Conservation (phyloP, 2,888 invertebrate species). For the Rhyacophila evoluta region DNA sequence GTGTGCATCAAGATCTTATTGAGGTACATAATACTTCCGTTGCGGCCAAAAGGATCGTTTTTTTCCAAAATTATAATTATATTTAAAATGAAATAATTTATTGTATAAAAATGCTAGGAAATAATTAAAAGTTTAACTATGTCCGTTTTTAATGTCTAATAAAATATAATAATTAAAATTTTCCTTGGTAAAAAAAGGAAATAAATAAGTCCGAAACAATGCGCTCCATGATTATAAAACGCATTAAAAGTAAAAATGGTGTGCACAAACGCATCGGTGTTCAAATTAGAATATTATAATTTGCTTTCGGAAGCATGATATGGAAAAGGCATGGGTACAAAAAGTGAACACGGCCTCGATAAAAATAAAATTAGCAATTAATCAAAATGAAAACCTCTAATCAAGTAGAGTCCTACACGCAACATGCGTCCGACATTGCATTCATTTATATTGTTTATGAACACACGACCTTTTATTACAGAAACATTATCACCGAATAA, state of each 20-base stretch:
- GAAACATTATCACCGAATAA: conserved; percentile 5
- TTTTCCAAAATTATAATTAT: too few relatives aligned
- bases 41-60: too few relatives aligned
- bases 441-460: conserved; percentile 33
- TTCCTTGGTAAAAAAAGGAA: not conserved
- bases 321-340: not conserved
- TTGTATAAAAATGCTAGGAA: too few relatives aligned
- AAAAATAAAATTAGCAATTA: conserved; percentile 30
- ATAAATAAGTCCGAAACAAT: not conserved
- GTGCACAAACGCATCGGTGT: conserved; percentile 2
- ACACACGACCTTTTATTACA: conserved; percentile 31
- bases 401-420: conserved; percentile 26
- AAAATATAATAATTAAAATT: not conserved
- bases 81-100: too few relatives aligned
- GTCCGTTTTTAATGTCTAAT: not conserved
- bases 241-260: conserved; percentile 1
- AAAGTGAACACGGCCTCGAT: conserved; percentile 9
- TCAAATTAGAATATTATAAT: conserved; percentile 24
- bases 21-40: too few relatives aligned
- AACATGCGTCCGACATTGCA: conserved; percentile 29
- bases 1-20: too few relatives aligned
- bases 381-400: conserved; percentile 30
- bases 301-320: conserved; percentile 8
- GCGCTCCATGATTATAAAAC: not conserved
- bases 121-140: too few relatives aligned